A percentile compares a stretch with the other conserved stretches of the same genome.
phyloP scores from a whole-genome alignment of 2,888 invertebrate species.

The Branchipolynoe longqiensis region DNA sequence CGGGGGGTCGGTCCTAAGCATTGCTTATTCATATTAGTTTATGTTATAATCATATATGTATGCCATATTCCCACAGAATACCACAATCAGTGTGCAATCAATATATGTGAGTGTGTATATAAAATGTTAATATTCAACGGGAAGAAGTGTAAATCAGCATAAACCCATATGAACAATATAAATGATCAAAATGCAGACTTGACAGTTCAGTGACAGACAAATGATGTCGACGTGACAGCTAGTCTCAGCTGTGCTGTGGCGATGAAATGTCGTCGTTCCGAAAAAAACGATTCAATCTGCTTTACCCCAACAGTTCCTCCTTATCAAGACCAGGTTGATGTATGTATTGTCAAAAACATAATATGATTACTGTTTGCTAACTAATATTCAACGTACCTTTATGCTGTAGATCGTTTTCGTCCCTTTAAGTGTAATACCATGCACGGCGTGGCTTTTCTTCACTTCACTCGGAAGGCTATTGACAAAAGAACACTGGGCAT shows the following conservation, averaged over 20 bases:
- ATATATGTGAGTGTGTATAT: too few relatives aligned
- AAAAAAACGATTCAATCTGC: neutral
- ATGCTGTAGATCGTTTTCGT: conserved; percentile 5
- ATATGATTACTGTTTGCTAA: neutral
- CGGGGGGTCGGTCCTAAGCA: too few relatives aligned
- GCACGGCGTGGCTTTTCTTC: conserved; percentile 47
- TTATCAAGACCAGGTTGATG: neutral
- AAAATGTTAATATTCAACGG: too few relatives aligned
- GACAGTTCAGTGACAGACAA: conserved; percentile 25
- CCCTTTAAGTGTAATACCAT: conserved; percentile 33
- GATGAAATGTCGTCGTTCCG: conserved; percentile 32
- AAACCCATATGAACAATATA: conserved; percentile 1
- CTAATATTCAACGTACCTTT: conserved; percentile 20
- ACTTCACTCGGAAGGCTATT: conserved; percentile 21
- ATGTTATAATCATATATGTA: too few relatives aligned
- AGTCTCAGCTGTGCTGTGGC: conserved; percentile 19
- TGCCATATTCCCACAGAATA: too few relatives aligned
- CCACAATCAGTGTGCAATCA: too few relatives aligned
- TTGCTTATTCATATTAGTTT: too few relatives aligned
- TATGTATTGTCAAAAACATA: neutral
- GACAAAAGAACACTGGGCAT: conserved; percentile 52
- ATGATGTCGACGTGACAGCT: neutral
- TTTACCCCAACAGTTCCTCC: neutral
- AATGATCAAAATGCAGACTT: neutral
- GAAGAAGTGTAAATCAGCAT: too few relatives aligned